Percentiles rank a stretch among this genome's conserved stretches.
phyloP scores from a whole-genome alignment of 2,888 invertebrate species.

The Tanytarsus gracilentus region DNA sequence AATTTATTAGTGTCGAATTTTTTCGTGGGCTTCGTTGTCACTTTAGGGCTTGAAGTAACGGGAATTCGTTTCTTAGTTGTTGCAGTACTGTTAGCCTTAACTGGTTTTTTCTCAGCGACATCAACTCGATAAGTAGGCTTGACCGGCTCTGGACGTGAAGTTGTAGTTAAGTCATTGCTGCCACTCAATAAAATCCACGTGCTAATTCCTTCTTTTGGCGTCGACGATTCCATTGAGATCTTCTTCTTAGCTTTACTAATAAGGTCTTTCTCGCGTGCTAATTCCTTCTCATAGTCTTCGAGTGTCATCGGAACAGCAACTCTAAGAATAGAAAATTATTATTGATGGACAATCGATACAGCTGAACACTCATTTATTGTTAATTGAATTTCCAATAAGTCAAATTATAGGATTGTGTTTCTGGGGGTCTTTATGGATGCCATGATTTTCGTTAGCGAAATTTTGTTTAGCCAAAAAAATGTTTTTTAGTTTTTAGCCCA shows the following conservation, averaged over 20 bases:
- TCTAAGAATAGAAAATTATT: too few species aligned
- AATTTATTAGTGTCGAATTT: slow-evolving; percentile 8
- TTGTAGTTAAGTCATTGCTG: slow-evolving; percentile 34
- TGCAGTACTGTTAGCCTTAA: slow-evolving; percentile 31
- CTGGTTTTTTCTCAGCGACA: slow-evolving; percentile 31
- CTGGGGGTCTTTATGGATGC: too few species aligned
- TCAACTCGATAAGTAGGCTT: slow-evolving; percentile 31
- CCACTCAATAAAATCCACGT: slow-evolving; percentile 67
- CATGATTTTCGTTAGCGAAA: too few species aligned
- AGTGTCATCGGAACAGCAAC: slow-evolving; percentile 56
- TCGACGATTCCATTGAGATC: slow-evolving; percentile 44
- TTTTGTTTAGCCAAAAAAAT: too few species aligned
- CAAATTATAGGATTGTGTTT: too few species aligned
- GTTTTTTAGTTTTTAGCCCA: too few species aligned
- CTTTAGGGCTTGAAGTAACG: slow-evolving; percentile 31
- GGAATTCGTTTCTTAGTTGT: slow-evolving; percentile 33
- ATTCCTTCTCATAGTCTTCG: slow-evolving; percentile 51
- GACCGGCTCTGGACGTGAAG: slow-evolving; percentile 34
- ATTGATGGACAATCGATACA: too few species aligned
- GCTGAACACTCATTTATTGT: too few species aligned
- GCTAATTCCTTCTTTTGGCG: slow-evolving; percentile 57
- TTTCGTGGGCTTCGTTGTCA: slow-evolving; percentile 29
- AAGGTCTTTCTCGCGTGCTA: slow-evolving; percentile 18
- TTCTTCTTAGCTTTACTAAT: slow-evolving; percentile 35
- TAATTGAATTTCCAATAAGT: too few species aligned